phyloP scores from a whole-genome alignment of 2,113 vertebrate genomes.

The Cyprinodon tularosa region DNA sequence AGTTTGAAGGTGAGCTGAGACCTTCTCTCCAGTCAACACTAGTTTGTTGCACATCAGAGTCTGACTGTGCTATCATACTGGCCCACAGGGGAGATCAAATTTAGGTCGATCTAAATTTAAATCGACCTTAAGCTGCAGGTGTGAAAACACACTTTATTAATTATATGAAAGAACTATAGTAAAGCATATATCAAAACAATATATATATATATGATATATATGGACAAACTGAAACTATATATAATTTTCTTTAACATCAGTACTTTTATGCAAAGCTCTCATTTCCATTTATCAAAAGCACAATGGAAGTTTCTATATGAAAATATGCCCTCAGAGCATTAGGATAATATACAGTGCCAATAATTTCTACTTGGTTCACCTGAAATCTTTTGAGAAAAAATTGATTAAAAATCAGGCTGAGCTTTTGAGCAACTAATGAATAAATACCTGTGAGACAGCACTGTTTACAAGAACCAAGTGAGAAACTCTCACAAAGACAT shows the following conservation, averaged over 20 bases:
- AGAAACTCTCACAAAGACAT: slow-evolving; percentile 35
- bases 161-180: no score
- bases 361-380: slow-evolving; percentile 21
- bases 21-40: no score
- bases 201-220: background rate
- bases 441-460: slow-evolving; percentile 28
- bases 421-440: slow-evolving; percentile 10
- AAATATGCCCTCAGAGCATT: background rate
- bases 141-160: no score
- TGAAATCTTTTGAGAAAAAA: slow-evolving; percentile 43
- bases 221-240: background rate
- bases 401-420: slow-evolving; percentile 37
- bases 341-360: background rate
- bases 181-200: no score
- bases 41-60: no score
- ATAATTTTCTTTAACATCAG: background rate
- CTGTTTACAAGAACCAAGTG: slow-evolving; percentile 37
- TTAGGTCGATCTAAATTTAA: no score
- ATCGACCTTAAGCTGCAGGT: no score
- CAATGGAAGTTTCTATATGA: background rate
- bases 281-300: background rate
- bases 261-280: background rate
- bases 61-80: no score
- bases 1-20: no score
- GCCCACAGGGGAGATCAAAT: no score